Evolutionary conservation across 2,888 invertebrate species (phyloP).

Genomic region (Mimas tiliae): DNA sequence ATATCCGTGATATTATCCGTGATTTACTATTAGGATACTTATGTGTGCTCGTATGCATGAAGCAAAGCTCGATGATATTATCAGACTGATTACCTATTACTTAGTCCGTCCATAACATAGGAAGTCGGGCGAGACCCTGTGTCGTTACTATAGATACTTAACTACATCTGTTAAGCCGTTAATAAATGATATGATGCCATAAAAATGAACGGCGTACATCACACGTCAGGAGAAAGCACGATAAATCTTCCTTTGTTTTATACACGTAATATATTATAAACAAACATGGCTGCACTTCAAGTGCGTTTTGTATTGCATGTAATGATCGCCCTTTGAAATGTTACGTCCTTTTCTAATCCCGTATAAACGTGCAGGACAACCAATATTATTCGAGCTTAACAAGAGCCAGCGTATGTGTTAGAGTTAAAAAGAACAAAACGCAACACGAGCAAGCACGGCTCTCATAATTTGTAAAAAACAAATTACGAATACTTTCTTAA

Average conservation of each 20-base stretch:
- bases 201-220: conserved; percentile 61
- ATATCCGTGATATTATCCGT: too few relatives aligned
- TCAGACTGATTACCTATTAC: background rate
- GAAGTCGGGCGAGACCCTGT: background rate
- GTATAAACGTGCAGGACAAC: conserved; percentile 5
- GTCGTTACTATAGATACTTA: conserved; percentile 24
- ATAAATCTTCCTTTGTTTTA: conserved; percentile 77
- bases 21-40: too few relatives aligned
- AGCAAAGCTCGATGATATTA: too few relatives aligned
- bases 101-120: background rate
- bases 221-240: conserved; percentile 63
- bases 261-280: conserved; percentile 51
- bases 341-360: conserved; percentile 17
- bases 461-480: conserved; percentile 23
- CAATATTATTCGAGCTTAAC: background rate
- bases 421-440: conserved; percentile 9
- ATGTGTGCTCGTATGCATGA: too few relatives aligned
- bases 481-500: conserved; percentile 22
- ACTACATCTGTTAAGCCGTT: conserved; percentile 41
- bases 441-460: conserved; percentile 12
- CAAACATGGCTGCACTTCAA: conserved; percentile 43
- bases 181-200: conserved; percentile 63
- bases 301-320: conserved; percentile 29
- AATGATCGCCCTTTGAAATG: conserved; percentile 25
- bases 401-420: conserved; percentile 13